Percentiles rank a stretch among this genome's conserved stretches.
phyloP scores from a whole-genome alignment of 1,140 invertebrate genomes.

The Araneus ventricosus region DNA sequence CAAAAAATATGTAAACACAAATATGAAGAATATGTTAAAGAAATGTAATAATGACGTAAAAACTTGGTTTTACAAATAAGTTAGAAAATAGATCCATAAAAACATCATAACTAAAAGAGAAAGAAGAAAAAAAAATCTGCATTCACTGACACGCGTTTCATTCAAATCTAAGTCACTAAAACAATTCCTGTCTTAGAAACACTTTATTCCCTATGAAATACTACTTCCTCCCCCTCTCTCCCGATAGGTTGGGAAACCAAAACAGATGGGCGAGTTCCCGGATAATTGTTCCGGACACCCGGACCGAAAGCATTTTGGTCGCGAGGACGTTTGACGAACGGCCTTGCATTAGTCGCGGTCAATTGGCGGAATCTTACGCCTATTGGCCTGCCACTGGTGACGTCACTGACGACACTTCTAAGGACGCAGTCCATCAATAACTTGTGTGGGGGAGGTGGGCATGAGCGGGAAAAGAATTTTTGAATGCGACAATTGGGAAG shows the following conservation, averaged over 20 bases:
- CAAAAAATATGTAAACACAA: too few relatives aligned
- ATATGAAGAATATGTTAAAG: too few relatives aligned
- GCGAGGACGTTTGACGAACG: neutral
- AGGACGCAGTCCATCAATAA: constrained; percentile 26
- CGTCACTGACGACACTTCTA: constrained; percentile 41
- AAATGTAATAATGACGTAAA: too few relatives aligned
- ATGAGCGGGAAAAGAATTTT: neutral
- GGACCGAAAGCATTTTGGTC: neutral
- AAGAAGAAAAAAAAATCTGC: too few relatives aligned
- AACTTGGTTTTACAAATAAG: too few relatives aligned
- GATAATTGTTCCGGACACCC: constrained; percentile 24
- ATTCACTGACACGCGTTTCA: too few relatives aligned
- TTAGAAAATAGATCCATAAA: too few relatives aligned
- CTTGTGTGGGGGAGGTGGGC: too few relatives aligned
- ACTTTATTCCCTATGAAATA: neutral
- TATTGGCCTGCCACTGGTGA: constrained; percentile 12
- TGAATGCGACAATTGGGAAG: constrained; percentile 8
- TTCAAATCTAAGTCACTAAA: neutral
- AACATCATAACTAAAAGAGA: too few relatives aligned
- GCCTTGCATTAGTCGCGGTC: constrained; percentile 41
- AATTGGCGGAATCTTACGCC: constrained; percentile 38
- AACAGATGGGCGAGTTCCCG: constrained; percentile 29
- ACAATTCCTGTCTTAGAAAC: neutral
- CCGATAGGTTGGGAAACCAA: neutral
- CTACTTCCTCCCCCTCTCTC: neutral